Evolutionary conservation across 2,113 vertebrate species (phyloP), one percentile per base, ranked within the genome.

Genomic region (Cyphomyrus plagiostoma): DNA sequence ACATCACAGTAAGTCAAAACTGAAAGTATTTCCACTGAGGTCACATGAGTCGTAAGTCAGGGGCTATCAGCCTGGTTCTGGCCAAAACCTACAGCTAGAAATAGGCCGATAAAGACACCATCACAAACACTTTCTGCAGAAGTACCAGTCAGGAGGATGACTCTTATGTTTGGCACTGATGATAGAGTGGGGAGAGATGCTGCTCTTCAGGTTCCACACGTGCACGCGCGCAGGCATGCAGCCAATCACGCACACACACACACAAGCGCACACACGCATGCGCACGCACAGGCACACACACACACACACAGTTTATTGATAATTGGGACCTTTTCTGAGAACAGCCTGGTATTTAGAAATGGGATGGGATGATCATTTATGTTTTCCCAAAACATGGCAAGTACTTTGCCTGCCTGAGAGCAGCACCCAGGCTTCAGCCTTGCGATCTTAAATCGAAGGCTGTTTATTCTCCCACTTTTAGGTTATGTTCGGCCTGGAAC

Each of bases 61-160:
- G 88, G 83, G 84, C 83, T 92, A 92, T 93, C 91, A 35, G 35
- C 93, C 92, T 87, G 23, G 15, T 2, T 35, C 86, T 92, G 10
- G 92, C 92, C 93, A 93, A 86, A 92, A 90, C 62, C 56, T 92
- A 92, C 92, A 92, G 91, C 88, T 91, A 92, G 80, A 91, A 89
- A 88, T 46, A 87, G 70, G 85, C 42, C 91, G 84, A 91, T 84
- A 85, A 83, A 92, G 30, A 86, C n/a, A 6, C 45, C 49, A 89
- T 52, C 90, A 74, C 52, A 90, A 87, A 91, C 90, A 90, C 90
- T 84, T 89, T 50, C 21, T 88, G 90, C 77, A 74, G 77, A 48
- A 90, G 70, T 30, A 92, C 23, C 90, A 90, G 90, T 83, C 89
- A 88, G 5, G 49, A 45, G 53, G 86, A 62, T 39, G 26, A 90